Base-by-base conservation (phyloP, 2,797 vertebrate genomes). In the Channa striata region DNA sequence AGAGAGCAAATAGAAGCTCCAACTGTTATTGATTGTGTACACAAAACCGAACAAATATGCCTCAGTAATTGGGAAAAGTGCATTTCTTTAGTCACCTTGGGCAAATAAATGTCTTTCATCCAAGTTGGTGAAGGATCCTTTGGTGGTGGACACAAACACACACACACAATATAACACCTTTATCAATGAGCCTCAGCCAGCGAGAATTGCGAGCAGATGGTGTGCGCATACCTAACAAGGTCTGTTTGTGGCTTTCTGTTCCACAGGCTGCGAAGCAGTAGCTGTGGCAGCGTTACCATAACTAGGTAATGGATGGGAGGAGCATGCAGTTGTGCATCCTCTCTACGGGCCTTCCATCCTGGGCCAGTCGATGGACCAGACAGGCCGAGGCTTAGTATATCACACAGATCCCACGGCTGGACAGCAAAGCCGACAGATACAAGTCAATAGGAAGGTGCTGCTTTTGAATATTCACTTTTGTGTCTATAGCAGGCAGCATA, bases 321-420 rank as follows among this genome's bases (percentile, higher is more conserved):
- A 88, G 85, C 84, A 90, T 92, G 88, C 88, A 88, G 86, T 83
- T 86, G 74, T 89, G 89, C 88, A 93, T 91, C 87, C 87, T 87
- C 89, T 91, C 86, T 77, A 34, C 59, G 78, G 85, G 80, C 88
- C 83, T 72, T 92, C 90, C 85, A 90, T 90, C 83, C 86, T 74
- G 75, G 56, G 54, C 80, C 68, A 83, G 92, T 93, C 90, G 88
- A 93, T 93, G 86, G 77, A 68, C 36, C 73, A 75, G 89, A 92
- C 91, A 92, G 90, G 81, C 83, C 10, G 51, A 51, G 80, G 88
- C 86, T 89, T 91, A 91, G 87, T 80, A 71, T 66, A 88, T 91
- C 85, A 91, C 89, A 86, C 74, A 84, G 85, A 87, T 89, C 83
- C 83, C 74, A 80, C 56, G 40, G 78, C 60, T 72, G 75, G 85